Evolutionary conservation across 2,113 vertebrate species (phyloP), one percentile per base, ranked within the genome.

Genomic region (Semnornis frantzii): DNA sequence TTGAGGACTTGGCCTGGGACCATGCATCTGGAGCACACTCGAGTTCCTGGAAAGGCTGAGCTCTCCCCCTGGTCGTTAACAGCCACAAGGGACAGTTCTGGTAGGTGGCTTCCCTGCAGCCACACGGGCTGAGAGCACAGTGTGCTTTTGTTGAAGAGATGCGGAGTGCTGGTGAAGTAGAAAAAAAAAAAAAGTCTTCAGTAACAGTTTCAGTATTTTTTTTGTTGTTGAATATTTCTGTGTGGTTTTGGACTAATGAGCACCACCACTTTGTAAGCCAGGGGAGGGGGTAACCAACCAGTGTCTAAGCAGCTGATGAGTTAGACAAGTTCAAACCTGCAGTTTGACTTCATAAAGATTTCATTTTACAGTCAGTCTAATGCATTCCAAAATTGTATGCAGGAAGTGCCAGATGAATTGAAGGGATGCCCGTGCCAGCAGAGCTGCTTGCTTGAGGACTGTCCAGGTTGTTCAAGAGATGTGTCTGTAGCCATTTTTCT

Each of bases 1-100:
- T 30, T 23, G 12, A 44, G 82, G 68, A 76, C 42, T 42, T 42
- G 42, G 23, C 21, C 50, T 55, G 28, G 15, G 42, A 42, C 15
- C 42, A 42, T 42, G 42, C 9, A 42, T 58, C 89, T 91, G 93
- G 93, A 92, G 33, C 52, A 5, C 21, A 50, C 75, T 68, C 50
- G 81, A 71, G 25, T 68, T 92, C 81, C 84, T 93, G 60, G 84
- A 90, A 92, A 78, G 89, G 39, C 89, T 58, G 84, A 92, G 81
- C 62, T 92, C 89, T 93, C 83, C 73, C 80, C 77, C 93, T 89
- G 31, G 10, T 82, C 81, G 44, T 15, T 37, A 69, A 7, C 74
- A 73, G 82, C 62, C 74, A 59, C 52, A 28, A 66, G 64, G 28
- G 82, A 59, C 75, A 57, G 7, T 78, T 80, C 68, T 85, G 46